A percentile compares a stretch with the other conserved stretches of the same genome.
Evolutionary conservation across 2,113 vertebrate species (phyloP).

Genomic region (Oxygymnocypris stewartii): DNA sequence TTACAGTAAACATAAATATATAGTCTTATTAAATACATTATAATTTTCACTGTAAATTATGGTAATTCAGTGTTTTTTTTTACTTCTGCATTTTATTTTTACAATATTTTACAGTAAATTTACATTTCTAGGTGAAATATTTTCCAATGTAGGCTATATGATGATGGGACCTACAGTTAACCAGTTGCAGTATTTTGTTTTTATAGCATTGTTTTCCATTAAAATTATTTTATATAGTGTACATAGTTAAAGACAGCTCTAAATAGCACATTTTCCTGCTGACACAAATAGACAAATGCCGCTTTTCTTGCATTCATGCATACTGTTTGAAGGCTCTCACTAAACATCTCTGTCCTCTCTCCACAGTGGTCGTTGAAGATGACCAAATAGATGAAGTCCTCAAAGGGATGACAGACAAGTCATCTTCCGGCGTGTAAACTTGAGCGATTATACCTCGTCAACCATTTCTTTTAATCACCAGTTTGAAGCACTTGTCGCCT

Average conservation of each 20-base stretch:
- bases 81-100: not conserved
- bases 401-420: slow-evolving; percentile 97
- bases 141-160: not conserved
- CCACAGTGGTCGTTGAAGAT: slow-evolving; percentile 96
- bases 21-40: not conserved
- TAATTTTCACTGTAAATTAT: not conserved
- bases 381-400: slow-evolving; percentile 99
- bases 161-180: not conserved
- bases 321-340: not conserved
- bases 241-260: not conserved
- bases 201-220: not conserved
- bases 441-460: slow-evolving; percentile 74
- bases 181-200: not conserved
- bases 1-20: not conserved
- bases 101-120: not conserved
- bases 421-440: slow-evolving; percentile 91
- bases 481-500: slow-evolving; percentile 89
- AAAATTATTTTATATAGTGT: not conserved
- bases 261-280: not conserved
- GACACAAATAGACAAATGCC: not conserved
- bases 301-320: not conserved
- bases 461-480: slow-evolving; percentile 81
- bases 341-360: slow-evolving; percentile 24
- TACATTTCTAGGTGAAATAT: not conserved
- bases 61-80: not conserved